Conservation (phyloP, 2,888 invertebrate genomes). For the Eledone cirrhosa region DNA sequence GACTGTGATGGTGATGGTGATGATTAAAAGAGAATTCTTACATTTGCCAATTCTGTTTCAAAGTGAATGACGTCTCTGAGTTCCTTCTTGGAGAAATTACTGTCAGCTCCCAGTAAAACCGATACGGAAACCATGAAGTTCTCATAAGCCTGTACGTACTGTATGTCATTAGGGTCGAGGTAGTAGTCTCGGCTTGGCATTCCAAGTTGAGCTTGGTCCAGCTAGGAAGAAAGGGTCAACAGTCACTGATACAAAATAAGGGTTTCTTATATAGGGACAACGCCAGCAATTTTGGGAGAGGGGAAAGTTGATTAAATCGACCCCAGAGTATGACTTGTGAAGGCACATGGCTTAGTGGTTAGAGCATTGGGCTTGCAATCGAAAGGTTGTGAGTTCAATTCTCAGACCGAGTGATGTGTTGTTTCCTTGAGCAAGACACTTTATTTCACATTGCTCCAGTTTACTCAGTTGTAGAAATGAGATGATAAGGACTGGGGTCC, state of each 20-base stretch:
- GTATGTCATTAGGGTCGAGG: conserved; percentile 72
- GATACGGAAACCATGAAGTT: conserved; percentile 85
- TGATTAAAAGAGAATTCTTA: conserved; percentile 58
- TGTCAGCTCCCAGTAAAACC: conserved; percentile 78
- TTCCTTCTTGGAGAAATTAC: conserved; percentile 75
- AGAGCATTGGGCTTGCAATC: background rate
- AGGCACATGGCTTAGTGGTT: background rate
- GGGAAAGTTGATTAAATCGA: too few relatives aligned
- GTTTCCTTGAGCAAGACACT: too few relatives aligned
- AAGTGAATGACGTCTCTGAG: conserved; percentile 79
- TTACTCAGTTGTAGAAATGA: too few relatives aligned
- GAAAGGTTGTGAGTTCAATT: too few relatives aligned
- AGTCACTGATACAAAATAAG: too few relatives aligned
- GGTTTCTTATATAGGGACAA: too few relatives aligned
- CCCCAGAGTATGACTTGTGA: too few relatives aligned
- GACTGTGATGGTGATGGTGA: too few relatives aligned
- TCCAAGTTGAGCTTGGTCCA: conserved; percentile 88
- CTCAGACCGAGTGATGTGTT: too few relatives aligned
- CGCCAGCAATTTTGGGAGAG: too few relatives aligned
- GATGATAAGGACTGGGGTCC: too few relatives aligned
- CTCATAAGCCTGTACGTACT: conserved; percentile 78
- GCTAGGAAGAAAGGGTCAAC: conserved; percentile 68
- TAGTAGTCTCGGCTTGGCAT: conserved; percentile 86
- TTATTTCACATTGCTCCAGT: too few relatives aligned
- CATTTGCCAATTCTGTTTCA: conserved; percentile 83